Evolutionary conservation across 2,888 invertebrate species (phyloP), one percentile per base, ranked within the genome.

Genomic region (Nemotelus pantherinus): DNA sequence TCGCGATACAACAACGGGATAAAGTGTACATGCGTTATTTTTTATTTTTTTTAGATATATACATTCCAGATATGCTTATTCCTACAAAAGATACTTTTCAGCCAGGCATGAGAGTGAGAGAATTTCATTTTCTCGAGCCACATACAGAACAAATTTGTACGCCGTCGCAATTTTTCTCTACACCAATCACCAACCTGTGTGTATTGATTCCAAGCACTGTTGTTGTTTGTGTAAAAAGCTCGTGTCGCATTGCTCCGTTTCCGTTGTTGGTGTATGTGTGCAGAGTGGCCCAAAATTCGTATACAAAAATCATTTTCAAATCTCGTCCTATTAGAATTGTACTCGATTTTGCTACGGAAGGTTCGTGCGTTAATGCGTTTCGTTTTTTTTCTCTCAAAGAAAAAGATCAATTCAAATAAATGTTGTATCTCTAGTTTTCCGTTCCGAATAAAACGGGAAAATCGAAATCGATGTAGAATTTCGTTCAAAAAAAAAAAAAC

Each of bases 341-440:
- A 85, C 85, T 83, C 85, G 86, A 86, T 85, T 84, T 84, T 83
- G 85, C 85, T 85, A 84, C 84, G 84, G 84, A 86, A 86, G 87
- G 87, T 87, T 84, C 83, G 84, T 84, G 82, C 83, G 83, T 83
- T 84, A 82, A 81, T 82, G 63, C 83, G 83, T 83, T 81, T 82
- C 82, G 83, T 81, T 83, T 82, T 78, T 72, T 67, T 67, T 65
- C 41, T 58, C 82, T 65, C 64, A 80, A 81, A 81, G 77, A 39
- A 64, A 77, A 77, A 53, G 50, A 72, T 75, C 64, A 25, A 7
- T 75, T 43, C 9, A 63, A 25, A 63, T 10, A 44, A 63, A 48
- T 60, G 45, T 63, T 43, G 6, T 57, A n/a, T 25, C 41, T 58
- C 39, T 60, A 25, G 50, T 67, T 67, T 67, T 3, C 67, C n/a